phyloP scores from a whole-genome alignment of 2,113 vertebrate genomes.

The Nycticebus coucang region DNA sequence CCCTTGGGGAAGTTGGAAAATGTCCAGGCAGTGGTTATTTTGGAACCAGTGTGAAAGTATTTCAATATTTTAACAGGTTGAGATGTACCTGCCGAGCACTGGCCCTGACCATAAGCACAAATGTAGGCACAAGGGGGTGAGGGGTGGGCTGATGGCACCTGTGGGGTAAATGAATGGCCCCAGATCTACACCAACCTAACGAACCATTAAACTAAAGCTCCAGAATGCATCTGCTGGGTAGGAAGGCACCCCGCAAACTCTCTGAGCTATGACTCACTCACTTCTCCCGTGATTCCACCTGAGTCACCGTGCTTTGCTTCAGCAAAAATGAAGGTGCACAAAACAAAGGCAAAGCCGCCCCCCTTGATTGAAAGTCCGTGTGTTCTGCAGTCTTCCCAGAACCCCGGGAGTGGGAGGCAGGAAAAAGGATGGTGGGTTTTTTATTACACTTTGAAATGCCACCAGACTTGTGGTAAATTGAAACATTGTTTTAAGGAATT shows the following conservation, averaged over 20 bases:
- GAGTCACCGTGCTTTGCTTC: neutral
- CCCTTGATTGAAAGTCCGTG: neutral
- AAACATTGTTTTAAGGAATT: conserved; percentile 76
- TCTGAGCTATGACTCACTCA: neutral
- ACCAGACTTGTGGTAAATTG: conserved; percentile 53
- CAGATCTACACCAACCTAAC: neutral
- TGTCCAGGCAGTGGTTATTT: neutral
- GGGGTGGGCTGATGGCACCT: neutral
- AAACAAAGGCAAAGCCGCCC: neutral
- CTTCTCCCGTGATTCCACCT: neutral
- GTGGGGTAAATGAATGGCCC: neutral
- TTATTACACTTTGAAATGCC: conserved; percentile 60
- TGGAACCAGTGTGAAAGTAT: neutral
- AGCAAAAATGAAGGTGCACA: neutral
- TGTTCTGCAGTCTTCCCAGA: neutral
- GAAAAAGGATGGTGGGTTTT: conserved; percentile 55
- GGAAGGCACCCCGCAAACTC: neutral
- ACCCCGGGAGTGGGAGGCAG: conserved; percentile 54
- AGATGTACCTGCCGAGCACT: neutral
- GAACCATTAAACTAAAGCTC: neutral
- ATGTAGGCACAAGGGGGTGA: neutral
- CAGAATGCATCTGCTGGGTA: neutral
- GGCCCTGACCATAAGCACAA: neutral
- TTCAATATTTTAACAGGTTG: neutral
- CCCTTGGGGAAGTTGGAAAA: neutral